Base-by-base conservation (phyloP, 2,113 vertebrate species). In the Pipra filicauda region DNA sequence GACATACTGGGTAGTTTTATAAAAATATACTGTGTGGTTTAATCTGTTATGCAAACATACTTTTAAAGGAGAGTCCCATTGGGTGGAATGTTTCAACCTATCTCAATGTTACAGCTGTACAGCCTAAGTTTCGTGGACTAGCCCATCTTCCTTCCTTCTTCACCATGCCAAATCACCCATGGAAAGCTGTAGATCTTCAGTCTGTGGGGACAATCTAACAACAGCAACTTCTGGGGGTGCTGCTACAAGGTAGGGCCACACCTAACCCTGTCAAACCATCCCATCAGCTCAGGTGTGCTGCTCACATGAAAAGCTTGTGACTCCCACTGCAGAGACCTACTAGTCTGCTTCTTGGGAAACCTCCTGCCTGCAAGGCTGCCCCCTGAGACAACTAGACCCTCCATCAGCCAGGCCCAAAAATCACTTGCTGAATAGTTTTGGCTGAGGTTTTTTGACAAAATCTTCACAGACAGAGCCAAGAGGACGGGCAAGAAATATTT, bases 291-390 rank as follows among this genome's bases (percentile, higher is more conserved):
- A 75, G 44, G 22, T 55, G 48, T 41, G 37, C 37, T 52, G 30
- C 21, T 75, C 62, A 22, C 0, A 1, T 8, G 30, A 37, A 46
- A 71, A 78, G 19, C 52, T 65, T 0, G 0, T 52, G 62, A 28
- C 20, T 87, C 33, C 33, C 39, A 28, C 18, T 3, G 9, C 51
- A 43, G 55, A 89, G 37, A 79, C 30, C 59, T 44, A 9, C 55
- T 65, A 54, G 49, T 49, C 58, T 35, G 26, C 28, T 81, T 73
- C 86, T 46, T 54, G 41, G 44, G 41, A 91, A 17, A 46, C 30
- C 28, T 65, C 33, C 35, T n/a, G 55, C 17, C 37, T 35, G 23
- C 0, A 5, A 76, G 17, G n/a, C 65, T 71, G 54, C 15, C 31
- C 20, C 64, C 26, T 0, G 2, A 58, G 44, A 43, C 35, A 44